These are phyloP conservation scores for Merluccius polli DNA, from an alignment of 2,797 vertebrate genomes.

Conservation along the genomic window DNA sequence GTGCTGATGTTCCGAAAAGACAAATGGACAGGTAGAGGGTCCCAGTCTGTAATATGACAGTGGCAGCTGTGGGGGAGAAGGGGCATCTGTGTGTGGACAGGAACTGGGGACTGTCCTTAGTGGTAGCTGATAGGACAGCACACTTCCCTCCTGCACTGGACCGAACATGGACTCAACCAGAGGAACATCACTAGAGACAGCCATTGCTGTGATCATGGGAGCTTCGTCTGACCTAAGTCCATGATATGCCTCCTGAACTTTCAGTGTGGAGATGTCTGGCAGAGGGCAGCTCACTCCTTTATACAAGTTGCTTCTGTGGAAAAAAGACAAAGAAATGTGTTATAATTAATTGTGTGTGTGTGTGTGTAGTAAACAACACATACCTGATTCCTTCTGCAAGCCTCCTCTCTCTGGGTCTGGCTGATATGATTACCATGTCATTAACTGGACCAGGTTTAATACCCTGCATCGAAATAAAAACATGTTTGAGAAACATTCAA, in stretches of 20 bases:
- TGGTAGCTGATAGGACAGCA: not conserved
- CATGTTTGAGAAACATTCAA: not conserved
- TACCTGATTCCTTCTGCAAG: conserved; percentile 1
- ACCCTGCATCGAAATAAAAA: not conserved
- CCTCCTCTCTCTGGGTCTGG: not conserved
- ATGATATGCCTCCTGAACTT: too few species aligned
- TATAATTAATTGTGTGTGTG: too few species aligned
- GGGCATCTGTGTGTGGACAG: not conserved
- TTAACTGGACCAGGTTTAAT: not conserved
- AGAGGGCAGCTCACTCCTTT: not conserved
- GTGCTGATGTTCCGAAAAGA: not conserved
- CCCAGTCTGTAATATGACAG: not conserved
- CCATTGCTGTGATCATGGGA: not conserved
- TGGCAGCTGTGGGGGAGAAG: not conserved
- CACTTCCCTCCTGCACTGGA: conserved; percentile 4
- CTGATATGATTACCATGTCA: not conserved
- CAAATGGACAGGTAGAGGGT: not conserved
- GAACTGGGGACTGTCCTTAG: not conserved
- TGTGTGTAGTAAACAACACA: not conserved
- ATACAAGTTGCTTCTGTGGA: conserved; percentile 5
- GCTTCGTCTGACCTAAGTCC: not conserved
- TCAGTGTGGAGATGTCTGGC: not conserved
- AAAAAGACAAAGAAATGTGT: not conserved
- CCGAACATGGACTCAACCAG: conserved; percentile 1
- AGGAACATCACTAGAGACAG: not conserved